Evolutionary conservation across 64 coral and sea anemone species (phyloP), one percentile per base, ranked within the genome.

Genomic region (Pocillopora verrucosa): DNA sequence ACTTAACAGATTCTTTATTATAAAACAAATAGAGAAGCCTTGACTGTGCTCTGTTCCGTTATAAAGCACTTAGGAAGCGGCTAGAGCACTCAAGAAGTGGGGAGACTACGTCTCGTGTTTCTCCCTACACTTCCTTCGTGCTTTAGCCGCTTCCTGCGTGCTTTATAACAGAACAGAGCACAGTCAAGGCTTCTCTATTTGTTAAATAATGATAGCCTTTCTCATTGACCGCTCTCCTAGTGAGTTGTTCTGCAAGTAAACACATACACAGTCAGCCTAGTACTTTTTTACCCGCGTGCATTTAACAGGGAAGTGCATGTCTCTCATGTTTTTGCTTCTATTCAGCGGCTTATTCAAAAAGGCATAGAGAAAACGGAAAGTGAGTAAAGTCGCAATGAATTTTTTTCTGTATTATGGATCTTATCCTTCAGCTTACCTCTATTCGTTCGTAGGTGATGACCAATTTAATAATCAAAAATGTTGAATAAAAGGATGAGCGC

Each of bases 381-480:
- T 16, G 24, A 20, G 24, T 4, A 68, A 68, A 68, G 24, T 60
- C 1, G 9, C 14, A 68, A 68, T 22, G 2, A 30, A 30, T 30
- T 30, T 30, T 30, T 30, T 30, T 0, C 30, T 30, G 30, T 30
- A 30, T 30, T 30, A 30, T 68, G 65, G 17, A 9, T 9, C 17
- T 3, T 22, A 20, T 3, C 65, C 20, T 68, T 68, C 64, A 11
- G 9, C 34, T 36, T 79, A 92, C 91, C 91, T 92, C 84, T 5
- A 92, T 75, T 9, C 80, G 76, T 74, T 92, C 75, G 72, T 92
- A 92, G 25, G 84, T 92, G 45, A 80, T 88, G 7, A 85, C 79
- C 22, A 92, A 45, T 10, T 88, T 26, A 22, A 85, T 85, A 22
- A 88, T 73, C 91, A 92, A 79, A 83, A 92, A 30, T 92, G 58